These are phyloP conservation scores for Etheostoma nigrum DNA, from an alignment of 2,797 vertebrate genomes.

Conservation along the genomic window DNA sequence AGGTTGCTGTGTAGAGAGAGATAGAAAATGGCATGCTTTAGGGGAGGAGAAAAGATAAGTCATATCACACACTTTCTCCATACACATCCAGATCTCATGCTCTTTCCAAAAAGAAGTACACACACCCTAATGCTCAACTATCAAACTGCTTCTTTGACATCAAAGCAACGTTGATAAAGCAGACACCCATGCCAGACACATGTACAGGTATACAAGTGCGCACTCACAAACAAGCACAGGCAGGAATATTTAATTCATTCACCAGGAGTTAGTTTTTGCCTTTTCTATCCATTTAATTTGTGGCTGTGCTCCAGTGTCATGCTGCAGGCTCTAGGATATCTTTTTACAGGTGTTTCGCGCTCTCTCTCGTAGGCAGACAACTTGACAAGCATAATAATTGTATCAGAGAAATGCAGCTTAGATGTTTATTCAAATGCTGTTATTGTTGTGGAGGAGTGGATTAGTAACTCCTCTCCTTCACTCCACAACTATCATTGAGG, in stretches of 20 bases:
- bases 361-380: constrained; percentile 50
- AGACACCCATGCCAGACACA: constrained; percentile 44
- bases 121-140: constrained; percentile 30
- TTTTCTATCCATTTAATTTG: constrained; percentile 47
- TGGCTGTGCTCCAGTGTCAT: constrained; percentile 31
- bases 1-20: constrained; percentile 67
- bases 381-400: constrained; percentile 64
- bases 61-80: constrained; percentile 36
- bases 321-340: constrained; percentile 46
- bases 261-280: constrained; percentile 41
- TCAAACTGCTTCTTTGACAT: constrained; percentile 63
- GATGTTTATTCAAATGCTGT: constrained; percentile 52
- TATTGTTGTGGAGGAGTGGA: constrained; percentile 53
- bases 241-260: constrained; percentile 49
- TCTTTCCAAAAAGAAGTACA: constrained; percentile 23
- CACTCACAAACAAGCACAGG: constrained; percentile 35
- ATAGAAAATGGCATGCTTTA: constrained; percentile 65
- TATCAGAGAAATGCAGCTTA: constrained; percentile 57
- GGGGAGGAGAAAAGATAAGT: constrained; percentile 44
- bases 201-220: constrained; percentile 10
- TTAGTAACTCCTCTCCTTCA: constrained; percentile 45
- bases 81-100: constrained; percentile 43
- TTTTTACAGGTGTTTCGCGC: constrained; percentile 61
- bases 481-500: constrained; percentile 8
- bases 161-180: constrained; percentile 68